Percentiles rank a stretch among this genome's conserved stretches.
phyloP scores from a whole-genome alignment of 2,113 vertebrate genomes.

The Xyrauchen texanus region DNA sequence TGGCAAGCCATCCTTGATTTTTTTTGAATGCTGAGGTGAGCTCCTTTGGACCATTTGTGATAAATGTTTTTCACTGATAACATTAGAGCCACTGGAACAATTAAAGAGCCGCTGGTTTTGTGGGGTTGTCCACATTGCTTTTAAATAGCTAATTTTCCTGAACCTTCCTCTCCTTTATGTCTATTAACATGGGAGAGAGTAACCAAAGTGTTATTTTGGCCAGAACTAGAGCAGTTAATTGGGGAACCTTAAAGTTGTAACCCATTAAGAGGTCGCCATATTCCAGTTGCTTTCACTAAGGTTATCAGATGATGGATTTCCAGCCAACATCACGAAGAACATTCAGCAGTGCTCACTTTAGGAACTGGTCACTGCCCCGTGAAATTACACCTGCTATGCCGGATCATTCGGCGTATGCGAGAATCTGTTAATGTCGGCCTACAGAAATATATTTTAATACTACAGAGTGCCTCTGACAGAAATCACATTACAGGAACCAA shows the following conservation, averaged over 20 bases:
- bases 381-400: constrained; percentile 20
- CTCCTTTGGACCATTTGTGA: constrained; percentile 61
- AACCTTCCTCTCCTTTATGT: constrained; percentile 43
- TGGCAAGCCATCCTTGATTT: constrained; percentile 89
- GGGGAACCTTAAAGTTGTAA: constrained; percentile 49
- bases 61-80: constrained; percentile 68
- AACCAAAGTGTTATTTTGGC: constrained; percentile 18
- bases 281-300: constrained; percentile 25
- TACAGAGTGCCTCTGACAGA: neutral
- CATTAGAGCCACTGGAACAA: constrained; percentile 65
- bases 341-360: constrained; percentile 10
- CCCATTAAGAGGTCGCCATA: constrained; percentile 28
- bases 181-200: constrained; percentile 35
- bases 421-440: constrained; percentile 1
- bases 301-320: constrained; percentile 25
- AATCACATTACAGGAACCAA: constrained; percentile 41
- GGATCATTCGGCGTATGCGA: constrained; percentile 14
- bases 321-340: constrained; percentile 21
- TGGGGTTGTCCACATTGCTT: constrained; percentile 59
- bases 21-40: constrained; percentile 80
- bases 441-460: constrained; percentile 13
- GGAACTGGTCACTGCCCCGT: constrained; percentile 5
- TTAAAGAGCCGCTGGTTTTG: constrained; percentile 66
- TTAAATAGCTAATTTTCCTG: constrained; percentile 59
- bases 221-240: constrained; percentile 38